phyloP scores from a whole-genome alignment of 30 jellyfish, hydroid and myxozoan genomes.

The Morbakka virulenta region DNA sequence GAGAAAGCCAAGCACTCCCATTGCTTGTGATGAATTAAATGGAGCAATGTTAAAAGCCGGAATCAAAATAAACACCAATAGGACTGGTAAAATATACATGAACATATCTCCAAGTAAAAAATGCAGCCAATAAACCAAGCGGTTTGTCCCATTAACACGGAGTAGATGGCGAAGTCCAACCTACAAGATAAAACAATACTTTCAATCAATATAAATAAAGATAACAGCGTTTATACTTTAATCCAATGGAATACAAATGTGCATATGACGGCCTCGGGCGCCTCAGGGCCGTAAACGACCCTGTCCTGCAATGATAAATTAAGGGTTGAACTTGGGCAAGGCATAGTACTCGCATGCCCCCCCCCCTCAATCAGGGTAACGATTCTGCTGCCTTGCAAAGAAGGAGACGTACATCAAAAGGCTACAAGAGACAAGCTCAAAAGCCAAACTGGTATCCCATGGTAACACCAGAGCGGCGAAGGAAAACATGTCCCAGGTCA shows the following conservation, averaged over 20 bases:
- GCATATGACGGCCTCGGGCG: too few relatives aligned
- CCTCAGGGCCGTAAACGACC: too few relatives aligned
- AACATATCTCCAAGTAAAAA: slow-evolving; percentile 57
- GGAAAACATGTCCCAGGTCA: too few relatives aligned
- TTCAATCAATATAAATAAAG: not conserved
- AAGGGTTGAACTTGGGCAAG: too few relatives aligned
- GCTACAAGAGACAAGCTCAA: too few relatives aligned
- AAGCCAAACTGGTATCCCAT: too few relatives aligned
- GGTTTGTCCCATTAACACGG: slow-evolving; percentile 79
- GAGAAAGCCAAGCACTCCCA: slow-evolving; percentile 48
- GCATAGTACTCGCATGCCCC: too few relatives aligned
- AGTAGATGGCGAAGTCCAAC: slow-evolving; percentile 80
- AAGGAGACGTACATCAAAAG: too few relatives aligned
- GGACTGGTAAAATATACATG: slow-evolving; percentile 47
- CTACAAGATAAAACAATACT: not conserved
- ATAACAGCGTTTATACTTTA: not conserved
- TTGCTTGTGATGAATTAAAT: slow-evolving; percentile 52
- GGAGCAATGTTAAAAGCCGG: slow-evolving; percentile 70
- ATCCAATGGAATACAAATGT: not conserved
- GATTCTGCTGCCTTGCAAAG: too few relatives aligned
- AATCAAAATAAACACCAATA: slow-evolving; percentile 42
- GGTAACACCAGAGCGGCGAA: too few relatives aligned
- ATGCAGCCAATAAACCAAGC: slow-evolving; percentile 72
- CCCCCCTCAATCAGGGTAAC: too few relatives aligned
- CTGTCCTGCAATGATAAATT: too few relatives aligned